Evolutionary conservation across 1,140 invertebrate genomes (phyloP).

Genomic region (Drosophila bifasciata): DNA sequence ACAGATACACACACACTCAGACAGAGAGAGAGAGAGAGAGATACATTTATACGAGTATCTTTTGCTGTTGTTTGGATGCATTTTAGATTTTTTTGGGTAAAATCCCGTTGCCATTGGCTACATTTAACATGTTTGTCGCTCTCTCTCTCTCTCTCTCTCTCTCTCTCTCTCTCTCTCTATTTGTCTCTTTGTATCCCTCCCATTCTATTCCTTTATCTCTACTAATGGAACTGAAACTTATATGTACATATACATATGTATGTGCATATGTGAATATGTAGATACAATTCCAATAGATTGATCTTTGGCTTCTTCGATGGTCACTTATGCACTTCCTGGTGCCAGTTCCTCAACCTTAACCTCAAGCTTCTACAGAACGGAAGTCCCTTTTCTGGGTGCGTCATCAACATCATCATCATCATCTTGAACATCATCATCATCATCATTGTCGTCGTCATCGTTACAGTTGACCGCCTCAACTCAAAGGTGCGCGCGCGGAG

Average conservation of each 20-base stretch:
- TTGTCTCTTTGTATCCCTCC: background rate
- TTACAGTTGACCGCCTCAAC: slow-evolving; percentile 70
- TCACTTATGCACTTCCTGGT: slow-evolving; percentile 6
- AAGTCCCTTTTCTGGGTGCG: slow-evolving; percentile 63
- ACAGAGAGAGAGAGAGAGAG: too few relatives aligned
- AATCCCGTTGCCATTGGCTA: slow-evolving; percentile 45
- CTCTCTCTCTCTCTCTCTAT: background rate
- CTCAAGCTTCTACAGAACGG: slow-evolving; percentile 65
- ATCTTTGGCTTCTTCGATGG: background rate
- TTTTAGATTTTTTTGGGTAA: slow-evolving; percentile 33
- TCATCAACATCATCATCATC: slow-evolving; percentile 39
- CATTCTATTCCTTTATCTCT: background rate
- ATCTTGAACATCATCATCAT: too few relatives aligned
- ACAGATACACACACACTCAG: slow-evolving; percentile 4
- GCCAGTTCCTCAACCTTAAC: slow-evolving; percentile 59
- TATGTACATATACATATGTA: background rate
- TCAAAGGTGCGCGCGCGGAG: slow-evolving; percentile 21
- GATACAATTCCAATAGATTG: slow-evolving; percentile 33
- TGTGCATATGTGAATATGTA: background rate
- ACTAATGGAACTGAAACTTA: background rate
- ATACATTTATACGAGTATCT: background rate
- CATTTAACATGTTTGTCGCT: slow-evolving; percentile 25
- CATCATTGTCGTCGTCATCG: slow-evolving; percentile 30
- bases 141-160: slow-evolving; percentile 17
- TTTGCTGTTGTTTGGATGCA: slow-evolving; percentile 25